Base-by-base conservation (phyloP, 2,888 invertebrate species). In the Fragum sueziense region DNA sequence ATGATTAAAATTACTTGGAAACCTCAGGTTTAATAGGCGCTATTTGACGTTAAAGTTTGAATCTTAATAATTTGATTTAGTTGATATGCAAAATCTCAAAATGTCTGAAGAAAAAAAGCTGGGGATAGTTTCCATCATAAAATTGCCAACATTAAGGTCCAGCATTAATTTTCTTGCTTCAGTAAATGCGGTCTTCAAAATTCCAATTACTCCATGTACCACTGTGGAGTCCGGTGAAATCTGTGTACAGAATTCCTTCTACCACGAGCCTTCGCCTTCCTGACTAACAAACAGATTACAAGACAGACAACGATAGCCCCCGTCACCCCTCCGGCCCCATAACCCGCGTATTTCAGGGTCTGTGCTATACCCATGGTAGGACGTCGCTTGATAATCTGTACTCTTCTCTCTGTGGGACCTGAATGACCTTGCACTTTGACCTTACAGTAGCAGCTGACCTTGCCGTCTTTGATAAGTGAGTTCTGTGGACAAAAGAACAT, bases 201-300 rank as follows among this genome's bases (percentile, higher is more conserved):
- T n/a, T n/a, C n/a, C 47, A 47, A 22, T 17, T 41, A 65, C 17
- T 41, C 41, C 37, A 65, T 65, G 41, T 65, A 65, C 65, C 65
- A 65, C n/a, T 65, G 65, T 25, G 65, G 65, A 17, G 65, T 37
- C 7, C 34, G 33, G 17, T 65, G 65, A 22, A 65, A 20, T 65
- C 65, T 37, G 7, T 65, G 22, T 2, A 65, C 41, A 17, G 6
- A 3, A 27, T 37, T n/a, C 22, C 31, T 22, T 6, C 25, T 7
- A 1, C n/a, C 22, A 7, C 41, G 1, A 20, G 37, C 41, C 41
- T 65, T 65, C 27, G 41, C 3, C 27, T n/a, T 37, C 11, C 4
- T 25, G 1, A 65, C 27, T 25, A 65, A 33, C 14, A 25, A 14
- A 41, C 41, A 65, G 22, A 65, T 6, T 0, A 65, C 25, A 6